Evolutionary conservation across 2,888 invertebrate genomes (phyloP).

Genomic region (Acrobasis repandana): DNA sequence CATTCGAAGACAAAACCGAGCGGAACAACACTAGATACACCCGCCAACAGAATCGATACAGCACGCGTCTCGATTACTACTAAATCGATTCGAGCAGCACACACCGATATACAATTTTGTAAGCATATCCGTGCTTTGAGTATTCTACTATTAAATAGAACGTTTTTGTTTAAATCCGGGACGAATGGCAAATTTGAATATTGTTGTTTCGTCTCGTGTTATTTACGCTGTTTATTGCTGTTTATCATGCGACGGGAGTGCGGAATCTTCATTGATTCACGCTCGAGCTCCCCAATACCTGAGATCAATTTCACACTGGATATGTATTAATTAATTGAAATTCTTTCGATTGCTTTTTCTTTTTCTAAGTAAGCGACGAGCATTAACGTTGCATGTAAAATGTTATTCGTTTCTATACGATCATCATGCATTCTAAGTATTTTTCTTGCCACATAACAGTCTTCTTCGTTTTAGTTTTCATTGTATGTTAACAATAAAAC

Average conservation of each 20-base stretch:
- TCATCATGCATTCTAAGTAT: background rate
- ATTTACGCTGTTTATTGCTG: slow-evolving; percentile 70
- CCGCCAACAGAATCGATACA: slow-evolving; percentile 41
- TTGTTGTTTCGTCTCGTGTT: slow-evolving; percentile 72
- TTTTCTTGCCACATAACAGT: background rate
- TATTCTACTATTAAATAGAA: slow-evolving; percentile 77
- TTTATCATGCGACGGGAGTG: slow-evolving; percentile 73
- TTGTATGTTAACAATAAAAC: background rate
- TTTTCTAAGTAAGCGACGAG: background rate
- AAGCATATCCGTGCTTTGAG: slow-evolving; percentile 60
- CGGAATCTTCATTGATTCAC: slow-evolving; percentile 75
- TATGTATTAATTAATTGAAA: slow-evolving; percentile 36
- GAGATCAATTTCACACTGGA: slow-evolving; percentile 62
- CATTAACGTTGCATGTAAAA: background rate
- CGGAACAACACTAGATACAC: slow-evolving; percentile 54
- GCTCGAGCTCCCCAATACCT: slow-evolving; percentile 50
- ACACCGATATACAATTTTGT: slow-evolving; percentile 45
- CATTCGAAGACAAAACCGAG: slow-evolving; percentile 57
- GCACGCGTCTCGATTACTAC: slow-evolving; percentile 71
- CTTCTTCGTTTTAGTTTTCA: background rate
- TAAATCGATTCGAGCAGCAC: slow-evolving; percentile 70
- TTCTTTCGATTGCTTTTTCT: slow-evolving; percentile 20
- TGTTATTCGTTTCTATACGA: background rate
- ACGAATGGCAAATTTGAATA: slow-evolving; percentile 79
- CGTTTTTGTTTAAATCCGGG: slow-evolving; percentile 81